Evolutionary conservation across 2,888 invertebrate species (phyloP).

Genomic region (Ashinkailepas kermadecensis): DNA sequence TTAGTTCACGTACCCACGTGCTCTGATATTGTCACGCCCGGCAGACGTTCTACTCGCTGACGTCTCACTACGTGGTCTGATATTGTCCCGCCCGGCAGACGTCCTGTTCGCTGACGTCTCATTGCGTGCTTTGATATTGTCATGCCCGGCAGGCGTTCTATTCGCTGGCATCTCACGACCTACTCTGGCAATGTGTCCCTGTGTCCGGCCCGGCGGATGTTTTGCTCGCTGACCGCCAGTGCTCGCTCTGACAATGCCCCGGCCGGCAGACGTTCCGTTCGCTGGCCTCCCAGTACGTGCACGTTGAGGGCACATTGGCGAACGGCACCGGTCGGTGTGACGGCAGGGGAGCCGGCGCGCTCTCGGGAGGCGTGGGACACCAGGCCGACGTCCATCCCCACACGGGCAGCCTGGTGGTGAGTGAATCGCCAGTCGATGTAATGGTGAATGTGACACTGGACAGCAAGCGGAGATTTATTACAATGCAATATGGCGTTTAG

Average conservation of each 20-base stretch:
- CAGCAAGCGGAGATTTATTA: no score
- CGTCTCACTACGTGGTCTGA: background rate
- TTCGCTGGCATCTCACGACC: background rate
- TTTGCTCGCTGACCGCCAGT: background rate
- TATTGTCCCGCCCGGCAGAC: no score
- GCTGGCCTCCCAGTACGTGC: constrained; percentile 2
- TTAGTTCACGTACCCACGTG: no score
- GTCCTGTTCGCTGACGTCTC: background rate
- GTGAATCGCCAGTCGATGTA: no score
- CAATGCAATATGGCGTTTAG: no score
- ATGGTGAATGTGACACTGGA: no score
- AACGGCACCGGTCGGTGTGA: background rate
- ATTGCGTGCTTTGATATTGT: no score
- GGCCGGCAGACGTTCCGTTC: background rate
- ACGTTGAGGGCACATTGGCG: background rate
- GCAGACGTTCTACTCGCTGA: background rate
- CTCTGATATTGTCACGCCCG: no score
- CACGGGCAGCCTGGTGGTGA: background rate
- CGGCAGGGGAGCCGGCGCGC: background rate
- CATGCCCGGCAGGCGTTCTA: background rate
- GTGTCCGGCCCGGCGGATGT: background rate
- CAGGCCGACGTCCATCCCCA: background rate
- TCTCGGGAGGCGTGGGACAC: background rate
- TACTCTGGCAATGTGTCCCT: background rate
- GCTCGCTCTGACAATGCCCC: background rate